Percentiles rank a stretch among this genome's conserved stretches.
Evolutionary conservation across 2,888 invertebrate genomes (phyloP).

Genomic region (Phalangium opilio): DNA sequence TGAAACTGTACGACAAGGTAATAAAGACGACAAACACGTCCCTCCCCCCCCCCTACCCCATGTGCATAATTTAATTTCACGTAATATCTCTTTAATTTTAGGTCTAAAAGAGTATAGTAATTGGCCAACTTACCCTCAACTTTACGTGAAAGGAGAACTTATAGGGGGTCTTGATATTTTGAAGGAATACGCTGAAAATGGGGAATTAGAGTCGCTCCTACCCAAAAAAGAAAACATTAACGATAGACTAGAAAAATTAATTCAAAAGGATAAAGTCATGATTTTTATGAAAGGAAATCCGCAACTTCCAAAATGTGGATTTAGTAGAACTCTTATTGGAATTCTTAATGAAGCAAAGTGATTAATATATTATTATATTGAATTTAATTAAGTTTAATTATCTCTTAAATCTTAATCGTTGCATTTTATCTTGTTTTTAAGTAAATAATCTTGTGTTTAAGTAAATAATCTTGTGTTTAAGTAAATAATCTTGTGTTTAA

Average conservation of each 20-base stretch:
- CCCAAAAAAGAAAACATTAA: background rate
- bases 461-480: too few relatives aligned
- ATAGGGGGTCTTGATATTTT: conserved; percentile 81
- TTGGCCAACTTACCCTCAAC: conserved; percentile 88
- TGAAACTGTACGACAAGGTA: conserved; percentile 69
- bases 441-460: too few relatives aligned
- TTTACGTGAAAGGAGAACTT: conserved; percentile 73
- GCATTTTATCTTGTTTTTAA: too few relatives aligned
- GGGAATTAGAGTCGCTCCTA: conserved; percentile 11
- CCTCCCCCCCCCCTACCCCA: too few relatives aligned
- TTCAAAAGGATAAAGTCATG: conserved; percentile 35
- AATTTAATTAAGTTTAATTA: too few relatives aligned
- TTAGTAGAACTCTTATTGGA: background rate
- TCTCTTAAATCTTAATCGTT: too few relatives aligned
- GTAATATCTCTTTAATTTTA: too few relatives aligned
- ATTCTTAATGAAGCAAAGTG: background rate
- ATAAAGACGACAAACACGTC: too few relatives aligned
- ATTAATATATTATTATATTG: too few relatives aligned
- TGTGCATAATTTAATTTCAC: too few relatives aligned
- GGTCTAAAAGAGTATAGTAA: conserved; percentile 69
- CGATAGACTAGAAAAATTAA: conserved; percentile 32
- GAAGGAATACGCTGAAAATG: conserved; percentile 32
- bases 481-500: too few relatives aligned
- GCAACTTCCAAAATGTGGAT: conserved; percentile 36
- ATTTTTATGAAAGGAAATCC: conserved; percentile 42